Evolutionary conservation across 1,140 invertebrate genomes (phyloP).

Genomic region (Notospermus geniculatus): DNA sequence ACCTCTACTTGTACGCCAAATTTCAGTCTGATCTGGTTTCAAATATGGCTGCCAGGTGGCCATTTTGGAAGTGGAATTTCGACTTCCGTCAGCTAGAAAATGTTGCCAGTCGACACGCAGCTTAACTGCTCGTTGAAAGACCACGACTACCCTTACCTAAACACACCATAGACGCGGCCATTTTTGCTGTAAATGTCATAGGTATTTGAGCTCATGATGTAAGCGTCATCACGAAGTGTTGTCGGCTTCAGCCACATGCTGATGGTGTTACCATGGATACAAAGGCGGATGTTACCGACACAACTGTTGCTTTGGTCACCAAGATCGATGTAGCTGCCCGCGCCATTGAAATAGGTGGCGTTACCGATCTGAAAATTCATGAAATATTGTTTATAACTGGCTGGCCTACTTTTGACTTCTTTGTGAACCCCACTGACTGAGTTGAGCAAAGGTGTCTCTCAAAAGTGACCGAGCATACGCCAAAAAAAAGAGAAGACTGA

Average conservation of each 20-base stretch:
- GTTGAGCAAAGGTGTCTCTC: too few relatives aligned
- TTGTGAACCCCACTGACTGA: too few relatives aligned
- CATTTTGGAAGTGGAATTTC: too few relatives aligned
- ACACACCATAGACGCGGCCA: slow-evolving; percentile 37
- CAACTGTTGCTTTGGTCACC: slow-evolving; percentile 40
- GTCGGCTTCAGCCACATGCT: slow-evolving; percentile 43
- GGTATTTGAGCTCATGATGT: slow-evolving; percentile 42
- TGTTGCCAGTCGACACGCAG: too few relatives aligned
- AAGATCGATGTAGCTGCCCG: slow-evolving; percentile 43
- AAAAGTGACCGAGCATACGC: too few relatives aligned
- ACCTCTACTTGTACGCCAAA: too few relatives aligned
- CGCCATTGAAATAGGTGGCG: slow-evolving; percentile 37
- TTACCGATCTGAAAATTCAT: slow-evolving; percentile 26
- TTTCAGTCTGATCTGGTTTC: too few relatives aligned
- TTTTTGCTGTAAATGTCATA: slow-evolving; percentile 46
- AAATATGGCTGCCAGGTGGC: too few relatives aligned
- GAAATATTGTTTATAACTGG: background rate
- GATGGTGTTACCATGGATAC: slow-evolving; percentile 48
- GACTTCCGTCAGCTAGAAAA: too few relatives aligned
- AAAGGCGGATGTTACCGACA: slow-evolving; percentile 46
- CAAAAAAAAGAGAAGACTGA: too few relatives aligned
- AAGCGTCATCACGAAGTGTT: slow-evolving; percentile 30
- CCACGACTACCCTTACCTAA: slow-evolving; percentile 14
- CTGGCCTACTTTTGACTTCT: too few relatives aligned
- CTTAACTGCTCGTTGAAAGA: background rate